Evolutionary conservation across 2,888 invertebrate genomes (phyloP), one percentile per base, ranked within the genome.

Genomic region (Stenotaenia linearis): DNA sequence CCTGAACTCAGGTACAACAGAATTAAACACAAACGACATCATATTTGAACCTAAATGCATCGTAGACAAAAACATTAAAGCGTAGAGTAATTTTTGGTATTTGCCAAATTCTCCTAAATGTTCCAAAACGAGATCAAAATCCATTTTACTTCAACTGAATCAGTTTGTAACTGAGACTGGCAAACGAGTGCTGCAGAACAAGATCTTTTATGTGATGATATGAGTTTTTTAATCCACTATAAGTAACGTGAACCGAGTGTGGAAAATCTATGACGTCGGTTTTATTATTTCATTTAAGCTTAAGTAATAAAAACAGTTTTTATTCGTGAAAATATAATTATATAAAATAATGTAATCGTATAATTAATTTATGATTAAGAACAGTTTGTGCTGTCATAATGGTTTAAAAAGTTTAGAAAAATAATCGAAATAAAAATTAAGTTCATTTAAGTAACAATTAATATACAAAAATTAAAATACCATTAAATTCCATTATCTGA

Each of bases 41-140:
- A 90, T 90, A 83, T 90, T 90, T 3, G 89, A 89, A 0, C 90
- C 90, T 15, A 88, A 89, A 84, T 90, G 90, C 80, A 90, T 85
- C 15, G 90, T 89, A 0, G 90, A 90, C 75, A 90, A 83, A 84
- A 90, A 90, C 56, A 90, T 87, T 69, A 90, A 85, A 35, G 88
- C 82, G 84, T 90, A 90, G 78, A 88, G 89, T 18, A 86, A 87
- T 79, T 88, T 86, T 85, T 90, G 90, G 83, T 88, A 90, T 56
- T 85, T 86, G 6, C 90, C 90, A 81, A 90, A 87, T 83, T 90
- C 90, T 0, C 90, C 90, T 40, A 90, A 87, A 84, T 90, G 89
- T 79, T 88, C 89, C 74, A 90, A 85, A 82, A 90, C 87, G 80
- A 89, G 88, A 84, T 91, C 91, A 83, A 91, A 89, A 86, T 91